Percentiles rank a stretch among this genome's conserved stretches.
These are phyloP conservation scores for Microhierax caerulescens DNA, from an alignment of 2,797 vertebrate species.

Conservation along the genomic window DNA sequence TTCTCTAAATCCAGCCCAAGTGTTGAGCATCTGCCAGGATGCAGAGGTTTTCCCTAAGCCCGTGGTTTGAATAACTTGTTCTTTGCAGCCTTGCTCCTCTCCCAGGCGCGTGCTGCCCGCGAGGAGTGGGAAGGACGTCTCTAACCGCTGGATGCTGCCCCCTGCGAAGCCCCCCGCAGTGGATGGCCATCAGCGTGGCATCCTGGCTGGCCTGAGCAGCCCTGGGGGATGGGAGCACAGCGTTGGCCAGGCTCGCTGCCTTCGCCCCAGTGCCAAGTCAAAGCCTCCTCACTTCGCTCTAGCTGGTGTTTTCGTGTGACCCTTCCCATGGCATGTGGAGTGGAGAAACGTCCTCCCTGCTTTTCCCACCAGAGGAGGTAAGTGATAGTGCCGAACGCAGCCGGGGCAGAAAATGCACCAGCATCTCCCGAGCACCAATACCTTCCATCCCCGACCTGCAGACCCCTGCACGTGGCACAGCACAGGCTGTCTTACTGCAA, in stretches of 20 bases:
- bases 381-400: neutral
- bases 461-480: neutral
- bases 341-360: neutral
- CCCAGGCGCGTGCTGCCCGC: neutral
- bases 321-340: neutral
- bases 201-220: neutral
- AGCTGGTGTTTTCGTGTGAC: neutral
- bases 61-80: neutral
- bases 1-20: neutral
- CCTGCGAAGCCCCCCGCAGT: rapidly evolving
- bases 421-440: neutral
- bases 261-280: neutral
- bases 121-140: neutral
- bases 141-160: neutral
- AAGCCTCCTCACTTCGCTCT: neutral
- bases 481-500: neutral
- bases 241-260: neutral
- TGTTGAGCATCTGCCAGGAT: neutral
- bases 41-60: neutral
- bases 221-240: rapidly evolving
- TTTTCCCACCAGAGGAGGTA: neutral
- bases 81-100: neutral
- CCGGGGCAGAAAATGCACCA: neutral
- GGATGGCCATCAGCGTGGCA: rapidly evolving
- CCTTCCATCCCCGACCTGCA: neutral